These are phyloP conservation scores for Uromys caudimaculatus DNA, from an alignment of 2,797 vertebrate genomes.

Conservation along the genomic window DNA sequence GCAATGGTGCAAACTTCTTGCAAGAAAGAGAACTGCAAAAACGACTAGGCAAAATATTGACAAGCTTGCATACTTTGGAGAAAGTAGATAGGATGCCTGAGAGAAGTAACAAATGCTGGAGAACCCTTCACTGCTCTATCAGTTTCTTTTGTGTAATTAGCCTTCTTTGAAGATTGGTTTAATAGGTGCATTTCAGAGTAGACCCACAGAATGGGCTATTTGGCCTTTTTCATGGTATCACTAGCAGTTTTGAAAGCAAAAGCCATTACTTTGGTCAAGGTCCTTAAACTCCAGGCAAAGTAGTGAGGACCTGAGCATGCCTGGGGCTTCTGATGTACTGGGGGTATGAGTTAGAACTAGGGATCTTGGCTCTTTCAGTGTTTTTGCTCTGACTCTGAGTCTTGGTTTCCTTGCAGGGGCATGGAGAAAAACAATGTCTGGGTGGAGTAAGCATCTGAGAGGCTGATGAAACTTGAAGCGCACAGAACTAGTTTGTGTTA, in stretches of 20 bases:
- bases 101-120: background rate
- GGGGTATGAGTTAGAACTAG: background rate
- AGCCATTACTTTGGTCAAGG: background rate
- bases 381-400: constrained; percentile 6
- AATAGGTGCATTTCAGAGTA: constrained; percentile 2
- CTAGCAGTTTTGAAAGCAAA: constrained; percentile 6
- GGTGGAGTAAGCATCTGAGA: background rate
- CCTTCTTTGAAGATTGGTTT: background rate
- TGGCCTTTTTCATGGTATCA: background rate
- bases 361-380: background rate
- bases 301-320: background rate
- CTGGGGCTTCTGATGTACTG: background rate
- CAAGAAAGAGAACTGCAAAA: background rate
- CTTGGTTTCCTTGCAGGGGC: background rate
- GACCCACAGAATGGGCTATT: background rate
- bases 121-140: accelerated
- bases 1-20: background rate
- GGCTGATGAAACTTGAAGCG: background rate
- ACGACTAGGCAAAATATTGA: background rate
- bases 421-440: background rate
- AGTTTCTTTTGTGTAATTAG: background rate
- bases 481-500: background rate
- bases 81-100: background rate
- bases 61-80: background rate
- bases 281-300: background rate